Evolutionary conservation across 30 jellyfish, hydroid and myxozoan genomes (phyloP).

Genomic region (Aurelia aurita): DNA sequence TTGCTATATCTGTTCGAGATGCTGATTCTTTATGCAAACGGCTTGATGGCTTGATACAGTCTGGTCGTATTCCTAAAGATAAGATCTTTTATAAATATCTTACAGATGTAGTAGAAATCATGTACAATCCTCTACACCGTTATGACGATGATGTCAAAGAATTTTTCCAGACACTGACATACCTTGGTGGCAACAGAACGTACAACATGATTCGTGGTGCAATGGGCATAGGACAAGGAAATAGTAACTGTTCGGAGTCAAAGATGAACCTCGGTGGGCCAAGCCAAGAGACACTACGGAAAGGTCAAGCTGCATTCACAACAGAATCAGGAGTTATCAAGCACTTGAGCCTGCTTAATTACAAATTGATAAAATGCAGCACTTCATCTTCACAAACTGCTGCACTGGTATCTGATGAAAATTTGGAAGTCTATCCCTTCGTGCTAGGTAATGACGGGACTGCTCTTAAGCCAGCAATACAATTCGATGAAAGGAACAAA

Average conservation of each 20-base stretch:
- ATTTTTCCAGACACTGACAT: constrained; percentile 4
- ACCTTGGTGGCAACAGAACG: constrained; percentile 52
- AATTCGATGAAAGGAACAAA: constrained; percentile 49
- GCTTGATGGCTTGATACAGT: constrained; percentile 1
- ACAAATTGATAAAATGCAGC: background rate
- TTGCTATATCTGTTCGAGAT: too few relatives aligned
- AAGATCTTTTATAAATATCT: constrained; percentile 26
- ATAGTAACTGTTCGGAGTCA: background rate
- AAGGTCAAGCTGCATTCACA: constrained; percentile 32
- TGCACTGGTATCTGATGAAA: background rate
- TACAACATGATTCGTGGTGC: constrained; percentile 12
- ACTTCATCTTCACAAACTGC: background rate
- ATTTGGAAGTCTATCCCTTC: background rate
- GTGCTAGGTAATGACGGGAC: constrained; percentile 38
- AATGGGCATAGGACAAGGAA: constrained; percentile 14
- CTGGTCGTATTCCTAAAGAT: background rate
- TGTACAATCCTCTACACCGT: constrained; percentile 4
- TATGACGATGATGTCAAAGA: constrained; percentile 36
- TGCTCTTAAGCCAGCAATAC: constrained; percentile 32
- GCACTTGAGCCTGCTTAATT: constrained; percentile 12
- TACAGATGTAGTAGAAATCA: constrained; percentile 4
- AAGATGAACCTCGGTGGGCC: constrained; percentile 57
- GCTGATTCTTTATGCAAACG: too few relatives aligned
- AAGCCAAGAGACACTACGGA: constrained; percentile 23
- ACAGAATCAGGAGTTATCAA: constrained; percentile 15